Base-by-base conservation (phyloP, 2,888 invertebrate genomes). In the Athalia cordata region DNA sequence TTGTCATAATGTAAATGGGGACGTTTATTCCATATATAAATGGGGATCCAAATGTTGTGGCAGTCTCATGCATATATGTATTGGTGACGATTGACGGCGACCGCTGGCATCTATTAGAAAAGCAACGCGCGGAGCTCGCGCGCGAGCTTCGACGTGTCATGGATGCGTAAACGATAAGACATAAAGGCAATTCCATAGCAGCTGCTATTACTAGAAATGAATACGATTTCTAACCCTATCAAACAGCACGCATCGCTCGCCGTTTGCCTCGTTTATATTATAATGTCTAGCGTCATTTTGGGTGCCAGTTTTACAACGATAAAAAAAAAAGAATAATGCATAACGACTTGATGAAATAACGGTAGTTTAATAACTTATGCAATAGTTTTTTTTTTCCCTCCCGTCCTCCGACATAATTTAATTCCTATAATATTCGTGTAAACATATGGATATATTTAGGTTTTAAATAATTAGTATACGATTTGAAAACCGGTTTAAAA, bases 31-130 rank as follows among this genome's bases (percentile, higher is more conserved):
- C 57, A 72, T 59, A 72, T 45, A 45, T 59, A 59, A 29, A 29
- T 29, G 29, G 29, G 29, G 29, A 13, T 59, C 57, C 45, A 72
- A 72, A 72, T 72, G 72, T 72, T 57, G 13, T 59, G 47, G 72
- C 47, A 72, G 72, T n/a, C 59, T 72, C 72, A 72, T 72, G 72
- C 57, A 72, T 72, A 72, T 72, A 72, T 72, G 72, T 72, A 72
- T 72, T 59, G 52, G 72, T 72, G 11, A 72, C 62, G 15, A 13
- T 15, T 59, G 72, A 29, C 29, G 29, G 29, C 29, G 29, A 29
- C 29, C 29, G 29, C 29, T 29, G 29, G 29, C 29, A 29, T 57
- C 72, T 72, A 72, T 72, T 72, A 72, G 72, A 72, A 72, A 72
- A 72, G 29, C 29, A 29, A 29, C 29, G 2, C 29, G 29, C 29